These are phyloP conservation scores for Chitala chitala DNA, from an alignment of 2,113 vertebrate species.

Conservation along the genomic window DNA sequence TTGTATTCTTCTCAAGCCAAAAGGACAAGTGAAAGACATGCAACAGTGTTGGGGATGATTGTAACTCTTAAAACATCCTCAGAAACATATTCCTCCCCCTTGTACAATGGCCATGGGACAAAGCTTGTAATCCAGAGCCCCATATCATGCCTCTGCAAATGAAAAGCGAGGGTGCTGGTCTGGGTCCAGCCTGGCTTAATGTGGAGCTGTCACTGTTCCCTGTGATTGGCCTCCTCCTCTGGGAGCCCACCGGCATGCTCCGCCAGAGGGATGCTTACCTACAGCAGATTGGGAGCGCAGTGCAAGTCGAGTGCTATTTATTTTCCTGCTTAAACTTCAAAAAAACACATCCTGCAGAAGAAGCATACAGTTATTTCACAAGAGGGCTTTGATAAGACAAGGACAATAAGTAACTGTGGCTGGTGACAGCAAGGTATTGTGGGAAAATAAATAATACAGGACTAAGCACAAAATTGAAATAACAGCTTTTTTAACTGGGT, in stretches of 20 bases:
- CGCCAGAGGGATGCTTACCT: not conserved
- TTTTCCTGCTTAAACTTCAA: not conserved
- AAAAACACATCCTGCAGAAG: not conserved
- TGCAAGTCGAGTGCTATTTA: not conserved
- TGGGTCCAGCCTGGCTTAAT: slow-evolving; percentile 23
- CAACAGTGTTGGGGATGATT: not conserved
- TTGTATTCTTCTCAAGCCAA: too few relatives aligned
- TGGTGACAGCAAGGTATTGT: not conserved
- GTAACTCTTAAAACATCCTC: slow-evolving; percentile 40
- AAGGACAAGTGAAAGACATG: slow-evolving; percentile 46
- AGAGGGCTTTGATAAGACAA: not conserved
- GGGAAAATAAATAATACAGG: not conserved
- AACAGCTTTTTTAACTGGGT: too few relatives aligned
- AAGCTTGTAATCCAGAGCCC: slow-evolving; percentile 42
- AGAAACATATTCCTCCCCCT: too few relatives aligned
- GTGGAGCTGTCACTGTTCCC: slow-evolving; percentile 39
- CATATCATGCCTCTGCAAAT: slow-evolving; percentile 50
- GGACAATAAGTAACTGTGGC: not conserved
- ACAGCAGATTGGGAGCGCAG: not conserved
- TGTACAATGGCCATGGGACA: too few relatives aligned
- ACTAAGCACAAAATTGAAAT: too few relatives aligned
- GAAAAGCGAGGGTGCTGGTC: slow-evolving; percentile 49
- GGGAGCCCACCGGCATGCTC: slow-evolving; percentile 39
- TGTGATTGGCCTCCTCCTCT: slow-evolving; percentile 6
- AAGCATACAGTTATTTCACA: not conserved